These are phyloP conservation scores for Autographa gamma DNA, from an alignment of 2,888 invertebrate genomes.

Conservation along the genomic window DNA sequence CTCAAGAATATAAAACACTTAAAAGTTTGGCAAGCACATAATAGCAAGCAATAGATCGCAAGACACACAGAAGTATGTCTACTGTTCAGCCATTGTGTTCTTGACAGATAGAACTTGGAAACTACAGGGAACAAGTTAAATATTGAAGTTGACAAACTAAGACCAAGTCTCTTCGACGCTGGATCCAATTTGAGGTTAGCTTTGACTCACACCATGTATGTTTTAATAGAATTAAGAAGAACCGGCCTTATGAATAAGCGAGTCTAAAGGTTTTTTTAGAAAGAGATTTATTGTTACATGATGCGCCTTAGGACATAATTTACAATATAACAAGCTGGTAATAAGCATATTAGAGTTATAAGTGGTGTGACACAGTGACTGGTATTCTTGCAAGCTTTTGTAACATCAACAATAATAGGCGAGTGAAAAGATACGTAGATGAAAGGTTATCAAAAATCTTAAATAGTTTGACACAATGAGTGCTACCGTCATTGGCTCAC, in stretches of 20 bases:
- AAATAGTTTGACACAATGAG: too few relatives aligned
- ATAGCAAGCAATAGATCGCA: constrained; percentile 63
- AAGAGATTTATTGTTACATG: constrained; percentile 52
- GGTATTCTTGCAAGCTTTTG: constrained; percentile 28
- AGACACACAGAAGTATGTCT: constrained; percentile 63
- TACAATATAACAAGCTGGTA: constrained; percentile 57
- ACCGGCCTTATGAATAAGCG: constrained; percentile 42
- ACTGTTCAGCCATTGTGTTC: constrained; percentile 73
- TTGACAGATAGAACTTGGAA: constrained; percentile 72
- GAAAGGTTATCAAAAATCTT: too few relatives aligned
- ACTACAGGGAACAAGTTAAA: constrained; percentile 79
- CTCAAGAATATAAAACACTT: constrained; percentile 56
- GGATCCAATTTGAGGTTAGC: constrained; percentile 69
- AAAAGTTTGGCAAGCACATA: constrained; percentile 56
- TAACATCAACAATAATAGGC: not conserved
- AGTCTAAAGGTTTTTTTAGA: constrained; percentile 44
- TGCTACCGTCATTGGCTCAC: too few relatives aligned
- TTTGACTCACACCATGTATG: constrained; percentile 59
- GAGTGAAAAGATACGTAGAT: not conserved
- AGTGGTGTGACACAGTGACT: constrained; percentile 39
- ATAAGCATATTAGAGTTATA: constrained; percentile 66
- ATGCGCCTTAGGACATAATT: constrained; percentile 54
- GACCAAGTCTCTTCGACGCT: constrained; percentile 66
- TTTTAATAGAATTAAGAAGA: constrained; percentile 68
- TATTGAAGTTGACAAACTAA: constrained; percentile 82